phyloP scores from a whole-genome alignment of 2,888 invertebrate species.

The Apotomis turbidana region DNA sequence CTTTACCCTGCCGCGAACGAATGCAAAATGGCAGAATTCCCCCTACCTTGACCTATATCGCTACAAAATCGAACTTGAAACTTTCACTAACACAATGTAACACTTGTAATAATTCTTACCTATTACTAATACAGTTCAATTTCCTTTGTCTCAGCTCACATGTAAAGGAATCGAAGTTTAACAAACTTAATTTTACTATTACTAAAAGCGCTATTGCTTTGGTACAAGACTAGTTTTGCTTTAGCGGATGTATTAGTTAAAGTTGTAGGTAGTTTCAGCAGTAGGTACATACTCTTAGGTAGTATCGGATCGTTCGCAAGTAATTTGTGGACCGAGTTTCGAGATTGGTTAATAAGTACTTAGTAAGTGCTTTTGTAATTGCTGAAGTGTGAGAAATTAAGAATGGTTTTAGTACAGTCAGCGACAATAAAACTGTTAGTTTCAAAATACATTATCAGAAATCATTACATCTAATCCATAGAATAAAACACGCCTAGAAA shows the following conservation, averaged over 20 bases:
- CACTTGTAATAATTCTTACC: not conserved
- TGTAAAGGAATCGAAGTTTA: not conserved
- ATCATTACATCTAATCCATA: too few species aligned
- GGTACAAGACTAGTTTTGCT: not conserved
- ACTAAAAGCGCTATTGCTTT: not conserved
- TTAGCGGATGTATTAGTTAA: not conserved
- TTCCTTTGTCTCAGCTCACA: not conserved
- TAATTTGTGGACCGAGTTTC: constrained; percentile 22
- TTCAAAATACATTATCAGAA: too few species aligned
- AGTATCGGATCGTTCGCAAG: constrained; percentile 20
- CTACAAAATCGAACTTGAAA: not conserved
- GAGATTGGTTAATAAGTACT: constrained; percentile 20
- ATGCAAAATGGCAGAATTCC: not conserved
- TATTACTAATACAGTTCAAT: not conserved
- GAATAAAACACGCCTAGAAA: too few species aligned
- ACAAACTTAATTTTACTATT: constrained; percentile 1
- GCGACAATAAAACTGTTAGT: too few species aligned
- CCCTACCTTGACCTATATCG: not conserved
- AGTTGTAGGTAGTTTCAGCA: not conserved
- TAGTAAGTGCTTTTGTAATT: not conserved
- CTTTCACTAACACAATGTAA: not conserved
- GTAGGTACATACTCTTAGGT: not conserved
- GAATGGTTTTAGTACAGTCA: too few species aligned
- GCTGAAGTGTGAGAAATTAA: not conserved
- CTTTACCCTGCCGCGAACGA: too few species aligned